Conservation (phyloP, 2,888 invertebrate species). For the Phengaris alcon region DNA sequence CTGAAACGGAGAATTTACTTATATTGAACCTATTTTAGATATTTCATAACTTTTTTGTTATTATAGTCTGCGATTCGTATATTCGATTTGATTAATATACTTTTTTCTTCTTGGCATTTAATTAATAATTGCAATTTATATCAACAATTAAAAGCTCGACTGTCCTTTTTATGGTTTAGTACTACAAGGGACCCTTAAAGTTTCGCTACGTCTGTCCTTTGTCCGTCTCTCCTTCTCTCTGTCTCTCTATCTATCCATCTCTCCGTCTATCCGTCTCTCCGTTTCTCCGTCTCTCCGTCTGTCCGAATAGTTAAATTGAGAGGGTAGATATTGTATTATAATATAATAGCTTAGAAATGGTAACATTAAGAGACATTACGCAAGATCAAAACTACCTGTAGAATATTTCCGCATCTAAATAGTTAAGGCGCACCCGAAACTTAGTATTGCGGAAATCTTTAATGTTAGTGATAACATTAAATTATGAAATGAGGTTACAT, state of each 20-base stretch:
- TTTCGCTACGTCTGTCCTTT: too few relatives aligned
- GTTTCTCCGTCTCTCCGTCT: too few relatives aligned
- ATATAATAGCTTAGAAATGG: neutral
- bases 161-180: too few relatives aligned
- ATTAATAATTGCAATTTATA: too few relatives aligned
- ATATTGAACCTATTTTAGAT: neutral
- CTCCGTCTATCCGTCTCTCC: too few relatives aligned
- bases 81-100: too few relatives aligned
- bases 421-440: neutral
- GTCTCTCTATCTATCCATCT: too few relatives aligned
- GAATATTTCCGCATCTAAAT: neutral
- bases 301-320: neutral
- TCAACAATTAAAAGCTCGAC: too few relatives aligned
- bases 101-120: too few relatives aligned
- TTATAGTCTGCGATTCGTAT: too few relatives aligned
- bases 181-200: too few relatives aligned
- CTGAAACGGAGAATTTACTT: neutral
- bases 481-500: slow-evolving; percentile 6
- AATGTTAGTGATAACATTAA: neutral
- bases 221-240: too few relatives aligned
- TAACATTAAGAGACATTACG: neutral
- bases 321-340: neutral
- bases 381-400: neutral
- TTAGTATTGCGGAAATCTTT: neutral
- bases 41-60: neutral